These are phyloP conservation scores for Notolepis coatsorum DNA, from an alignment of 2,797 vertebrate species.

Conservation along the genomic window DNA sequence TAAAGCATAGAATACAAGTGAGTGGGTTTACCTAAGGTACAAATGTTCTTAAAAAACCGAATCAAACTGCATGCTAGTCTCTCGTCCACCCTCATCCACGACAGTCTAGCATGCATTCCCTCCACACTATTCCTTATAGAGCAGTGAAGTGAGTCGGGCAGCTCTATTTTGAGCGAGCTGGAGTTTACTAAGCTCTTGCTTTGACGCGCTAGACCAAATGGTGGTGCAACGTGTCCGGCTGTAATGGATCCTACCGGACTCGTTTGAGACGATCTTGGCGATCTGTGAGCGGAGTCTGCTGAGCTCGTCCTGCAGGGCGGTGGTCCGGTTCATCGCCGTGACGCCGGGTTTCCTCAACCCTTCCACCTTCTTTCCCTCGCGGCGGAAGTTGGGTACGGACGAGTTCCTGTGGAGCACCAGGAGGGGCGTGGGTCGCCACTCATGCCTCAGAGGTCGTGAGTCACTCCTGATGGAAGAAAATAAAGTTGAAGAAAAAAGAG, in stretches of 20 bases:
- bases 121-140: no score
- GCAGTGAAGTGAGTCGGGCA: no score
- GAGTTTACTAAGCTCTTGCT: no score
- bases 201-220: no score
- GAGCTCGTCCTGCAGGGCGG: slow-evolving; percentile 96
- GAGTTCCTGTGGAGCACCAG: slow-evolving; percentile 96
- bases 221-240: no score
- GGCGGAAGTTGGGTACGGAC: slow-evolving; percentile 96
- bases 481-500: not conserved
- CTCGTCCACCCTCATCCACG: no score
- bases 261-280: slow-evolving; percentile 92
- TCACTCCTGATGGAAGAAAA: slow-evolving; percentile 85
- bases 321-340: slow-evolving; percentile 92
- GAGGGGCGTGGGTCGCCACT: slow-evolving; percentile 96
- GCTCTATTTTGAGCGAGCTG: no score
- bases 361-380: slow-evolving; percentile 92
- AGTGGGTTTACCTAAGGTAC: no score
- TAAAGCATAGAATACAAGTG: no score
- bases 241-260: slow-evolving; percentile 88
- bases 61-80: no score
- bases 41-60: no score
- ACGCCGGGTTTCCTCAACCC: slow-evolving; percentile 92
- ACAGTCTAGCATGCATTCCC: no score
- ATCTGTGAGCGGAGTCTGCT: slow-evolving; percentile 95
- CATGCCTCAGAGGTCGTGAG: slow-evolving; percentile 92